Evolutionary conservation across 2,888 invertebrate species (phyloP), one percentile per base, ranked within the genome.

Genomic region (Catocala nupta): DNA sequence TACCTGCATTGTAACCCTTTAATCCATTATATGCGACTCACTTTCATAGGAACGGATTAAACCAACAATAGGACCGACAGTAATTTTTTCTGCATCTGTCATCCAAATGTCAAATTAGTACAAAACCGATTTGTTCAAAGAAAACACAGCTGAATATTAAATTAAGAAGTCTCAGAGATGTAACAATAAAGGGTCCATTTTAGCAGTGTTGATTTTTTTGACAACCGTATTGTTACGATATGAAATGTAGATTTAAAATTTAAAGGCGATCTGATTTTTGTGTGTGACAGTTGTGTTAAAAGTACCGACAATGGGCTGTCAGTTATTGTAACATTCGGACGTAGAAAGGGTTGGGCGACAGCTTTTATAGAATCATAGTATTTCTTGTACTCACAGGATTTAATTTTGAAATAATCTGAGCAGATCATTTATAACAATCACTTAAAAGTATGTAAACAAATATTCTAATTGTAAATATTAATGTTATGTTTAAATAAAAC

Each of bases 21-120:
- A 87, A 90, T 89, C 85, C 80, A 77, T 81, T 59, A 71, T 85
- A 74, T 70, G 71, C 65, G 63, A 81, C 70, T 72, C 73, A 73
- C 70, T 72, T 78, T 74, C 63, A 78, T 65, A 78, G 75, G 78
- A 72, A 72, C 61, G 55, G 81, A 85, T 87, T 84, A 85, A 82
- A 82, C 79, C 85, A 88, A 91, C 88, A 90, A 86, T 81, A 74
- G 74, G 72, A 74, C 70, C 66, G 59, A 77, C 65, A 69, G 59
- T 66, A 69, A 62, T 74, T 81, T 83, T 85, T 84, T 87, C 77
- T 85, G 67, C 68, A 80, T 70, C 85, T 90, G 90, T 91, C 90
- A 92, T 82, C 88, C 73, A 86, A 82, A 84, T 87, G 93, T 93
- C 93, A 92, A 83, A 89, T 92, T 91, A 90, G 83, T 73, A 87